Evolutionary conservation across 1,140 invertebrate genomes (phyloP).

Genomic region (Orius insidiosus): DNA sequence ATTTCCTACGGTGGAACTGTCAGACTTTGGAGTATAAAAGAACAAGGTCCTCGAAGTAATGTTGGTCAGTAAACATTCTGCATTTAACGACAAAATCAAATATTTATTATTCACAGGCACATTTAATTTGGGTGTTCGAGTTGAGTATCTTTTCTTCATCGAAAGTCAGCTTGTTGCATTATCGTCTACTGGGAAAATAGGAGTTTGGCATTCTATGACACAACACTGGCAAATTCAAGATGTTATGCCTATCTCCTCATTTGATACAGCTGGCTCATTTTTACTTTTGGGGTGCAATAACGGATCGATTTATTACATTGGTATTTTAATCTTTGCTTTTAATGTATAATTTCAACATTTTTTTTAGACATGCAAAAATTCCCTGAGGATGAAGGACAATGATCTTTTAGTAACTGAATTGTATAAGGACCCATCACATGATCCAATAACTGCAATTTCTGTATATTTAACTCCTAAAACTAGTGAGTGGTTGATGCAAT

Average conservation of each 20-base stretch:
- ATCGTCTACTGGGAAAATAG: slow-evolving; percentile 86
- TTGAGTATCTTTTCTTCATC: slow-evolving; percentile 94
- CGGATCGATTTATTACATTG: slow-evolving; percentile 94
- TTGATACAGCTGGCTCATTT: slow-evolving; percentile 92
- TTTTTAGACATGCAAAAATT: slow-evolving; percentile 96
- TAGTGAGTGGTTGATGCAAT: slow-evolving; percentile 41
- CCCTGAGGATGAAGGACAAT: slow-evolving; percentile 98
- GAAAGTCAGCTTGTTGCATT: slow-evolving; percentile 90
- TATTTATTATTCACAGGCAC: slow-evolving; percentile 43
- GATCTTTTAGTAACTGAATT: slow-evolving; percentile 92
- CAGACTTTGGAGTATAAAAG: slow-evolving; percentile 74
- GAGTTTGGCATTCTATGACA: slow-evolving; percentile 96
- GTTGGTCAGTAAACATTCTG: slow-evolving; percentile 50
- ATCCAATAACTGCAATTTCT: slow-evolving; percentile 94
- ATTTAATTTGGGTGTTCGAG: slow-evolving; percentile 79
- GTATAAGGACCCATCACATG: slow-evolving; percentile 83
- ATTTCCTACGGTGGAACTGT: slow-evolving; percentile 74
- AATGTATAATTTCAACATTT: slow-evolving; percentile 1
- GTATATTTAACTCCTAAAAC: slow-evolving; percentile 97
- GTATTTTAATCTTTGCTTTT: slow-evolving; percentile 29
- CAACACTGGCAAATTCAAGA: slow-evolving; percentile 97
- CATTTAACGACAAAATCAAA: no score
- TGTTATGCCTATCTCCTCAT: slow-evolving; percentile 82
- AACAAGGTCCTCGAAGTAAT: slow-evolving; percentile 56
- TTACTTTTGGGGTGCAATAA: slow-evolving; percentile 86